These are phyloP conservation scores for Diadema setosum DNA, from an alignment of 35 echinoderm and acorn worm genomes.

Conservation along the genomic window DNA sequence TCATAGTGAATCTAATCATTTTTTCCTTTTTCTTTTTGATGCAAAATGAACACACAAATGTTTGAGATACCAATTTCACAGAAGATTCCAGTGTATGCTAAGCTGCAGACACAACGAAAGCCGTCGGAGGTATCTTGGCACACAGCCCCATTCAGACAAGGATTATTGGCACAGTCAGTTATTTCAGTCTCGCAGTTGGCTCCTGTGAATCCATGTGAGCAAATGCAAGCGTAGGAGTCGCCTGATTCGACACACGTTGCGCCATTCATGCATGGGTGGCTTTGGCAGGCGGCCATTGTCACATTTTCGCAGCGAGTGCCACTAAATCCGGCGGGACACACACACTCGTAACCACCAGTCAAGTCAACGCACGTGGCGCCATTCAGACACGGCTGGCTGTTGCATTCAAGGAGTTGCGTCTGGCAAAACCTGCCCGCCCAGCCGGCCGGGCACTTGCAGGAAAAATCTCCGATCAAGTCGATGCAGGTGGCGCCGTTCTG, in stretches of 20 bases:
- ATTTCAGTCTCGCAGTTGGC: not conserved
- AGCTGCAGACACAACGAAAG: not conserved
- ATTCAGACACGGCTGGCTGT: too few relatives aligned
- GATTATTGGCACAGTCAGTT: not conserved
- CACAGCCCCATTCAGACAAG: not conserved
- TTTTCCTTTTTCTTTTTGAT: too few relatives aligned
- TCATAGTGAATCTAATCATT: too few relatives aligned
- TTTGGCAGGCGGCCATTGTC: slow-evolving; percentile 35
- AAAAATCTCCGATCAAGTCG: not conserved
- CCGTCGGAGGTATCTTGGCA: too few relatives aligned
- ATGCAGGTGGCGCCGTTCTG: not conserved
- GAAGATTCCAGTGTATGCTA: not conserved
- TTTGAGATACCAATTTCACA: not conserved
- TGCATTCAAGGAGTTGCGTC: too few relatives aligned
- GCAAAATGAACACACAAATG: too few relatives aligned
- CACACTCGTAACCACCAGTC: too few relatives aligned
- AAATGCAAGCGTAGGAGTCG: not conserved
- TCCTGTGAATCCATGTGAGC: too few relatives aligned
- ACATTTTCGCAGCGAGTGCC: too few relatives aligned
- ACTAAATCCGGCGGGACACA: too few relatives aligned
- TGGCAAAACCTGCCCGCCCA: too few relatives aligned
- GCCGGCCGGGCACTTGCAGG: not conserved
- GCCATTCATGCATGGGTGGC: slow-evolving; percentile 34
- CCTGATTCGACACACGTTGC: slow-evolving; percentile 22
- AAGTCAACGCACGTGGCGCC: too few relatives aligned